Conservation (phyloP, 2,113 vertebrate genomes). For the Numida meleagris region DNA sequence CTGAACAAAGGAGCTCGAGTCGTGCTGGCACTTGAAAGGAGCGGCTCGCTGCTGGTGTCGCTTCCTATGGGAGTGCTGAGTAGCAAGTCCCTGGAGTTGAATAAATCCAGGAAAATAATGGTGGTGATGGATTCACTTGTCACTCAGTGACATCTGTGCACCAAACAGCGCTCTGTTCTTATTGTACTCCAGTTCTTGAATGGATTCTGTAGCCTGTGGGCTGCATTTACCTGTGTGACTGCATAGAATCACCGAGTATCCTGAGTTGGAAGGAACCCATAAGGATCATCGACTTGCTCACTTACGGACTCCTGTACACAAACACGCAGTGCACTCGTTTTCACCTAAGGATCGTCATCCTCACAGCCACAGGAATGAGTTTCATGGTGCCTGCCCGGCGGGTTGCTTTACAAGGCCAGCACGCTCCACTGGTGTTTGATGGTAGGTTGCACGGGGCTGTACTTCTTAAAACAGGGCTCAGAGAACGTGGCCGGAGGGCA, state of each 20-base stretch:
- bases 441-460: background rate
- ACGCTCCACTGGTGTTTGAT: background rate
- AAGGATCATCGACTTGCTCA: background rate
- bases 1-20: background rate
- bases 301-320: too few species aligned
- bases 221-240: background rate
- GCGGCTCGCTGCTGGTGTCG: background rate
- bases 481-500: slow-evolving; percentile 4
- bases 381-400: background rate
- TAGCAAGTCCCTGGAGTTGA: slow-evolving; percentile 3
- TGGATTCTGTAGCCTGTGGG: background rate
- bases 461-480: accelerated
- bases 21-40: background rate
- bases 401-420: background rate
- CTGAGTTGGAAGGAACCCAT: too few species aligned
- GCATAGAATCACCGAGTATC: too few species aligned
- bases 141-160: background rate
- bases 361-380: background rate
- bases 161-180: background rate
- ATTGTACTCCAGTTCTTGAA: accelerated
- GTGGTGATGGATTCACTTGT: slow-evolving; percentile 28
- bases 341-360: background rate
- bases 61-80: background rate
- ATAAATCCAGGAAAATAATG: slow-evolving; percentile 31
- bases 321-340: background rate